A percentile compares a stretch with the other conserved stretches of the same genome.
These are phyloP conservation scores for Glossosoma conforme DNA, from an alignment of 1,140 invertebrate genomes.

Conservation along the genomic window DNA sequence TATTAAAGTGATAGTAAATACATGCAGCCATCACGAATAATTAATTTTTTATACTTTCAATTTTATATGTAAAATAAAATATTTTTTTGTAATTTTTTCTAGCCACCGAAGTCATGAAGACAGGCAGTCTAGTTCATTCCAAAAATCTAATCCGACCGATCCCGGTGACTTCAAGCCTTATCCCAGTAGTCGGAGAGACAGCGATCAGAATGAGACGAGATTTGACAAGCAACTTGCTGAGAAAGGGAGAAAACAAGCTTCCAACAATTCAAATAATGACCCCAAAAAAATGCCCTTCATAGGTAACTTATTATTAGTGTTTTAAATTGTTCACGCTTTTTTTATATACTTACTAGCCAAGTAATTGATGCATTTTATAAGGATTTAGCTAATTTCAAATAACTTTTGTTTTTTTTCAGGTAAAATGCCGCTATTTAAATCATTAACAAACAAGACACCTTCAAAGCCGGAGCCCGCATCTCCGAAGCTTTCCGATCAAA, in stretches of 20 bases:
- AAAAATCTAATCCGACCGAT: constrained; percentile 10
- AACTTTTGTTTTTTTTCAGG: constrained; percentile 32
- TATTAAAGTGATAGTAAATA: too few relatives aligned
- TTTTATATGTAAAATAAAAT: too few relatives aligned
- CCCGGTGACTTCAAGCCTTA: constrained; percentile 26
- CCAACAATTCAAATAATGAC: constrained; percentile 28
- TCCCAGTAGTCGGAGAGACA: constrained; percentile 32
- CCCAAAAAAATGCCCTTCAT: constrained; percentile 49
- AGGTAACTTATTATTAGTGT: constrained; percentile 31
- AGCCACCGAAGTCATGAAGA: too few relatives aligned
- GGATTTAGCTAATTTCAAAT: neutral
- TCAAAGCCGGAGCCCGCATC: constrained; percentile 47
- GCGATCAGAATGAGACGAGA: constrained; percentile 40
- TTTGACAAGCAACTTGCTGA: constrained; percentile 33
- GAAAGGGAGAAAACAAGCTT: constrained; percentile 37
- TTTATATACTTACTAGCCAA: too few relatives aligned
- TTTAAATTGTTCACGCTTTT: neutral
- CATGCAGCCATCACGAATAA: too few relatives aligned
- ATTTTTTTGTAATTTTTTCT: too few relatives aligned
- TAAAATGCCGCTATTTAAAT: constrained; percentile 49
- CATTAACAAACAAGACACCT: constrained; percentile 34
- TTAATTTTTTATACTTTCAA: too few relatives aligned
- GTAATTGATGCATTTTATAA: too few relatives aligned
- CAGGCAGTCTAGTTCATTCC: constrained; percentile 3
- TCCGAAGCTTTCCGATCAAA: constrained; percentile 46